Base-by-base conservation (phyloP, 2,888 invertebrate genomes). In the Drosophila neonasuta region DNA sequence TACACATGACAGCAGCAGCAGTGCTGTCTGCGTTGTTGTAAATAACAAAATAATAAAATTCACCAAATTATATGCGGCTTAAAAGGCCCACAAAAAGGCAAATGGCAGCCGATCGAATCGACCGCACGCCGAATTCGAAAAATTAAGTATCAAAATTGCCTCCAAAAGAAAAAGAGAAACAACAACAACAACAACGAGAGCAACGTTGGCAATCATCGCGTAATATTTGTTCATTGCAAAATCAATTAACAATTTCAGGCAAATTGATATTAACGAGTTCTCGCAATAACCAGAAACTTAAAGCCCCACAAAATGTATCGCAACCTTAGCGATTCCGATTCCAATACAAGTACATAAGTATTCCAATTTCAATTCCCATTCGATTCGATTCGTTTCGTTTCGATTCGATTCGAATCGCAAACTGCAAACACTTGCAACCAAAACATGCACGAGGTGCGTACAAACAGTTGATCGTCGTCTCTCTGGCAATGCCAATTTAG, bases 241-340 rank as follows among this genome's bases (percentile, higher is more conserved):
- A 87, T 86, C 87, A 87, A 87, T 87, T 87, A 88, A 80, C 88
- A 74, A 84, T 88, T 88, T 84, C 74, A 71, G 77, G 86, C 85
- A 88, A 87, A 87, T 88, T 87, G 85, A 88, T 82, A 87, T 88
- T 84, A 87, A 88, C 88, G 86, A 84, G 86, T 86, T 81, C 86
- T 84, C 74, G 79, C 61, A 74, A 75, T 61, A 76, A 77, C 60
- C 69, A 80, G 66, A 73, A 77, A 68, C 56, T 52, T 51, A 69
- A 68, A 60, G 66, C 74, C 69, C 50, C 65, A 55, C 68, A 63
- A 71, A 58, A 46, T 70, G 48, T 70, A 63, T 67, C 71, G 71
- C 75, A 73, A 64, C 46, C 59, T 51, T 60, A 60, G 36, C 64
- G 54, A 71, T 61, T 65, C n/a, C 56, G 39, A 62, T 62, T 68